Evolutionary conservation across 2,888 invertebrate species (phyloP), one percentile per base, ranked within the genome.

Genomic region (Podotricha telesiphe): DNA sequence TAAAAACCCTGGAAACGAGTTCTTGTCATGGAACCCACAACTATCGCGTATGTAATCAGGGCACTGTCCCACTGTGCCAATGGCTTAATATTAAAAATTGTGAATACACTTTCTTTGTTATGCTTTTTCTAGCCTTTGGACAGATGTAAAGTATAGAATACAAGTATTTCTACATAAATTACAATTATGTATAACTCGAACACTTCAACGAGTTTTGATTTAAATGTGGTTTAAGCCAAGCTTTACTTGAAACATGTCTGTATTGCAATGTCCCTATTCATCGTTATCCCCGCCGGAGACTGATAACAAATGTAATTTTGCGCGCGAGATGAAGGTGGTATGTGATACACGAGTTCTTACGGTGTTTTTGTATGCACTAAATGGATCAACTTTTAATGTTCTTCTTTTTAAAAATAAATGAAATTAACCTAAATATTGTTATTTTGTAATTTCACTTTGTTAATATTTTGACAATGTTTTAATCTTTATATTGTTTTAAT

Each of bases 211-310:
- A 45, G 59, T 45, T 59, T 45, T 59, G 59, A 59, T 59, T 59
- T 59, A 59, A 59, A 59, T 10, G 45, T 10, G 45, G 59, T 59
- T 59, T 59, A 59, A 55, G 55, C 22, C 28, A 59, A 48, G 47
- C 28, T 42, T 59, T 62, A 62, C 45, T 34, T 28, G 48, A 37
- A 62, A 62, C 37, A 48, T 48, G 62, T 62, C 62, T 62, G 48
- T 62, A 48, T 62, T 62, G 62, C 62, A 67, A 61, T 66, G 66
- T 37, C 61, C 67, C 47, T 61, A 67, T 67, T 67, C 45, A 67
- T 67, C 67, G 51, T 51, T 62, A 62, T 62, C 62, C 48, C 47
- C 19, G 48, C 34, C n/a, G n/a, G 48, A 15, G 58, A 34, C 48
- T 62, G 62, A 62, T 62, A 62, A 62, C 62, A 48, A 62, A 62